Percentiles rank a stretch among this genome's conserved stretches.
Evolutionary conservation across 2,113 vertebrate genomes (phyloP).

Genomic region (Leucosticte australis): DNA sequence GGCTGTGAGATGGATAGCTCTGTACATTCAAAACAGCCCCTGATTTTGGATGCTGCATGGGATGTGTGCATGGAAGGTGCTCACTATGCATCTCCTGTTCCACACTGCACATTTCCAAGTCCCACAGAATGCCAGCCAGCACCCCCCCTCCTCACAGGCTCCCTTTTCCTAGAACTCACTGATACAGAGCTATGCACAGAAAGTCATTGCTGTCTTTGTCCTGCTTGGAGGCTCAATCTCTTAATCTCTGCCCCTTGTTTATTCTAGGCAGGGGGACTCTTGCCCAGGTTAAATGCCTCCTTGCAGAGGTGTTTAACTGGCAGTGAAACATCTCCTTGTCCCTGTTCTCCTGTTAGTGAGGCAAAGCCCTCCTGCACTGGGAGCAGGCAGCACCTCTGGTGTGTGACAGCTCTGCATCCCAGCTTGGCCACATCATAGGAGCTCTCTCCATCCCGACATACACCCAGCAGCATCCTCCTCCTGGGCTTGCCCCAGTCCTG

Average conservation of each 20-base stretch:
- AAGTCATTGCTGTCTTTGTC: neutral
- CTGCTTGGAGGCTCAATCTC: neutral
- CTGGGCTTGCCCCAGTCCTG: neutral
- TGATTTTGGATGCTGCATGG: neutral
- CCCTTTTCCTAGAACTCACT: neutral
- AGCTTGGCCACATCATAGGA: fast-evolving
- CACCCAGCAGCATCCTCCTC: neutral
- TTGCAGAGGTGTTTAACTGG: neutral
- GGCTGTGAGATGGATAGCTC: fast-evolving
- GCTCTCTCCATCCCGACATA: fast-evolving
- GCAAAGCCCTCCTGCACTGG: neutral
- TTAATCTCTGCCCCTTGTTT: neutral
- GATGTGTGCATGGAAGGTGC: neutral
- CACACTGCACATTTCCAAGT: neutral
- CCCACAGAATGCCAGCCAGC: neutral
- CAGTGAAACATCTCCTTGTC: neutral
- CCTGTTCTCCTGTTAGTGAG: fast-evolving
- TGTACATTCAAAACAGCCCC: fast-evolving
- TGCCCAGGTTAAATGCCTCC: neutral
- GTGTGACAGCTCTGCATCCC: fast-evolving
- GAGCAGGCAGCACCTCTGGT: neutral
- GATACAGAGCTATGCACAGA: fast-evolving
- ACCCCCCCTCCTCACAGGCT: neutral
- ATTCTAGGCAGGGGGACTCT: neutral
- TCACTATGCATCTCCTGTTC: neutral